Evolutionary conservation across 2,888 invertebrate species (phyloP), one percentile per base, ranked within the genome.

Genomic region (Caradrina kadenii): DNA sequence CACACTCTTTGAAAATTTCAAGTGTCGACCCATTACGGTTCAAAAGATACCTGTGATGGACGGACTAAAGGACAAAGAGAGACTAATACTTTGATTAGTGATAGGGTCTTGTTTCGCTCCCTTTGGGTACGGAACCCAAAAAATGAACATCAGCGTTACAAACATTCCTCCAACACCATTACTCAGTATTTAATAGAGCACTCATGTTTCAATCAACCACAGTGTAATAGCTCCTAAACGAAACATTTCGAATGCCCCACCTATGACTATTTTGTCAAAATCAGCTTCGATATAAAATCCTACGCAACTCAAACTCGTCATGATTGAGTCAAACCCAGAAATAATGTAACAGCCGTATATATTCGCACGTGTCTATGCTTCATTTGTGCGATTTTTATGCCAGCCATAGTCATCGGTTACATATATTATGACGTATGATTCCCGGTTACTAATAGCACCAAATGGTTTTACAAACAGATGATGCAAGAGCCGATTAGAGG

Each of bases 271-370:
- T 72, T 56, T 76, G 63, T 71, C 75, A 81, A 76, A 80, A 70
- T 70, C 22, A 49, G 56, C 22, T n/a, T 54, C 22, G 42, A 83
- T 84, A 83, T 79, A 73, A 81, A 87, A 81, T 82, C 91, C 92
- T 89, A 91, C 92, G 89, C 89, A 82, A 76, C 80, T 63, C 56
- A 64, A 73, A 71, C 72, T 82, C 87, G 88, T 86, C 87, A 87
- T 77, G 79, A 76, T 82, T 92, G 91, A 93, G 83, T 92, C 92
- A 90, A 88, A 65, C 83, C 90, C 88, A 87, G 82, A 89, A 92
- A 92, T 93, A 92, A 84, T 80, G 63, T 63, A 74, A 52, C 68
- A 63, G 19, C n/a, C 39, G 48, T 55, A 64, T 71, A 65, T 67
- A 68, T 74, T 76, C 45, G 71, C 53, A 39, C 56, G 62, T 70